Base-by-base conservation (phyloP, 2,888 invertebrate genomes). In the Seladonia tumulorum region DNA sequence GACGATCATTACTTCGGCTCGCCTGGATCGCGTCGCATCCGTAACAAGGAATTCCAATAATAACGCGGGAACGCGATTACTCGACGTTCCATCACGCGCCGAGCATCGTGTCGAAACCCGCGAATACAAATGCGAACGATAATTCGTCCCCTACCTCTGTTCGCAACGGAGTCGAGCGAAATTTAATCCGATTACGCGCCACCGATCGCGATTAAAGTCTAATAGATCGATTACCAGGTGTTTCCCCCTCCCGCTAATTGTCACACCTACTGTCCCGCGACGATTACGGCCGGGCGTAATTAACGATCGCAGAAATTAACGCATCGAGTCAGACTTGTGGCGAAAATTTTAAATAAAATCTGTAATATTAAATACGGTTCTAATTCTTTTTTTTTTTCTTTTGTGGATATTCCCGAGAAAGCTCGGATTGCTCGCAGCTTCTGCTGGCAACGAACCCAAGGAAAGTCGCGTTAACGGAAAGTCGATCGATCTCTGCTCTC, bases 31-130 rank as follows among this genome's bases (percentile, higher is more conserved):
- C 12, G 16, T 49, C 74, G 10, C 35, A 76, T 80, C 79, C 80
- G 85, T 80, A 49, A 60, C 57, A 49, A 18, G 74, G 85, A 81
- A 81, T 86, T 86, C 77, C 85, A 81, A 85, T 86, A 85, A 85
- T 77, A 80, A 79, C 63, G 71, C 76, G 71, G 66, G 77, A 76
- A 85, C 45, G 68, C 85, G 85, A 85, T 85, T 79, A 79, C 72
- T 84, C 76, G 79, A 73, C 73, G 57, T 63, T 18, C 47, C 57
- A 25, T 45, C 76, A 42, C 25, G 79, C 72, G 29, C 47, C 53
- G 70, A 63, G 72, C 39, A 10, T 12, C 12, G 10, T 68, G 68
- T 39, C 66, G 66, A 7, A 7, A 18, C 18, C 66, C 8, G 35
- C 8, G 35, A 66, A 35, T 66, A 29, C 29, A 18, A 66, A 66